A percentile compares a stretch with the other conserved stretches of the same genome.
phyloP scores from a whole-genome alignment of 1,140 invertebrate genomes.

The Phymorhynchus buccinoides region DNA sequence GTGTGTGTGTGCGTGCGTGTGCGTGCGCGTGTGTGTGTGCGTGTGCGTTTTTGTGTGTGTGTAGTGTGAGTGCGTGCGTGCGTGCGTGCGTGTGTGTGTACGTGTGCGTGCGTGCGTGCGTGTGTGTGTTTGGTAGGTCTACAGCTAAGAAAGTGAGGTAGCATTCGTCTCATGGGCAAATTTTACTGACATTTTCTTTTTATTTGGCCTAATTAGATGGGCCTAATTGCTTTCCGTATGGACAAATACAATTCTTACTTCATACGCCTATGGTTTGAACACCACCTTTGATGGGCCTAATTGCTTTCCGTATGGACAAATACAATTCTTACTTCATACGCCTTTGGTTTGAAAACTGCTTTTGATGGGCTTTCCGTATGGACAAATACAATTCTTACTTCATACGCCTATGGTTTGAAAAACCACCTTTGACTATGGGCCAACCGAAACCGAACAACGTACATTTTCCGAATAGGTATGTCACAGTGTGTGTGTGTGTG shows the following conservation, averaged over 20 bases:
- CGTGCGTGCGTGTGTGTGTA: background rate
- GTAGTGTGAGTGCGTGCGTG: constrained; percentile 35
- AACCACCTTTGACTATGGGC: too few relatives aligned
- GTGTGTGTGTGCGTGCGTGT: constrained; percentile 27
- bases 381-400: background rate
- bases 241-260: too few relatives aligned
- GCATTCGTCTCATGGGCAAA: too few relatives aligned
- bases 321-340: background rate
- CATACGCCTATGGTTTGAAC: too few relatives aligned
- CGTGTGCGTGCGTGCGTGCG: background rate
- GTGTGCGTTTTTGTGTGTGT: constrained; percentile 43
- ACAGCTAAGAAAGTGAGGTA: background rate
- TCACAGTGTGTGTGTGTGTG: constrained; percentile 5
- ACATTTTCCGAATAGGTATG: background rate
- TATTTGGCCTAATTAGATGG: too few relatives aligned
- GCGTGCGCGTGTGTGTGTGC: constrained; percentile 42
- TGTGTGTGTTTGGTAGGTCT: too few relatives aligned
- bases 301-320: background rate
- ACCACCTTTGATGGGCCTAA: too few relatives aligned
- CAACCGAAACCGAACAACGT: background rate
- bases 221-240: too few relatives aligned
- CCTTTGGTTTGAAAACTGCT: too few relatives aligned
- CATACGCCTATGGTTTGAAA: background rate
- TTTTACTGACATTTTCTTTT: too few relatives aligned
- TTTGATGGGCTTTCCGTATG: background rate